These are phyloP conservation scores for Myotis planiceps DNA, from an alignment of 2,797 vertebrate species.

Conservation along the genomic window DNA sequence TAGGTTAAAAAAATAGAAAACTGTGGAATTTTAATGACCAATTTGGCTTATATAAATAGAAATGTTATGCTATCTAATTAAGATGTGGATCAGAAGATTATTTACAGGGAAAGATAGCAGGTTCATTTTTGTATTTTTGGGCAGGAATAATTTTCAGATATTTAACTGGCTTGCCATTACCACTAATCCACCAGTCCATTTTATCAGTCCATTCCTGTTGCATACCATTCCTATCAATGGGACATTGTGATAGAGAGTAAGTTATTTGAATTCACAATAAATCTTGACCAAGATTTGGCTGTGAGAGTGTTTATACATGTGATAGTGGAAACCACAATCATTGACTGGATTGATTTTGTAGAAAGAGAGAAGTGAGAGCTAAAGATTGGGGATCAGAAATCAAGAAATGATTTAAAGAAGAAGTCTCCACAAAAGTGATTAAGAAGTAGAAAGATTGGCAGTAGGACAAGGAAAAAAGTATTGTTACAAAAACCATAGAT, in stretches of 20 bases:
- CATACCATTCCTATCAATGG: neutral
- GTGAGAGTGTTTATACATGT: neutral
- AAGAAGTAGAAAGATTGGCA: neutral
- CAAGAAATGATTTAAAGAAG: neutral
- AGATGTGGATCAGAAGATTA: neutral
- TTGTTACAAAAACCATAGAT: neutral
- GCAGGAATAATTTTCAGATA: neutral
- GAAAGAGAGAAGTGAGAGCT: neutral
- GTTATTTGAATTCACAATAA: neutral
- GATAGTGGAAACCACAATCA: neutral
- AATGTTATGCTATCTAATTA: neutral
- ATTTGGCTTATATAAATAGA: neutral
- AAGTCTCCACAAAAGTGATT: neutral
- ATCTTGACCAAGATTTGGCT: neutral
- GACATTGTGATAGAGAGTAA: neutral
- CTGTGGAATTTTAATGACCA: neutral
- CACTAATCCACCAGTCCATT: neutral
- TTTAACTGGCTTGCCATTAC: neutral
- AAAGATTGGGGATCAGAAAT: neutral
- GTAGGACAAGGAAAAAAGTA: neutral
- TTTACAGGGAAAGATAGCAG: neutral
- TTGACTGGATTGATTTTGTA: neutral
- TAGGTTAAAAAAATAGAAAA: neutral
- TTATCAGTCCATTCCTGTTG: neutral
- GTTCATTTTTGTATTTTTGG: neutral